A percentile compares a stretch with the other conserved stretches of the same genome.
phyloP scores from a whole-genome alignment of 37 sponge, comb jelly and placozoan genomes.

The Halisarca cf. caerulea region DNA sequence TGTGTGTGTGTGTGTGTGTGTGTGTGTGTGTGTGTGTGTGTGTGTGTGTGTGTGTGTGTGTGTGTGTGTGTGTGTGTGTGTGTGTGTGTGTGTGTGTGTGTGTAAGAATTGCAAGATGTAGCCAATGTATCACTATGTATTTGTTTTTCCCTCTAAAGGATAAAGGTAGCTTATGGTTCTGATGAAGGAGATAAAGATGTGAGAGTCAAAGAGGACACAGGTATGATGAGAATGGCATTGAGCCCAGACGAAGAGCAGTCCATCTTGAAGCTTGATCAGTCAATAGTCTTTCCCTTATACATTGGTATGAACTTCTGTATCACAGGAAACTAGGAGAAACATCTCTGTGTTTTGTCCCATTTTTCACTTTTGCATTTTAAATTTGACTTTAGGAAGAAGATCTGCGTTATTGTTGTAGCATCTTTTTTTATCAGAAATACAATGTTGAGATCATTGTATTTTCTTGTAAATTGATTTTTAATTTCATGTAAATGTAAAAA shows the following conservation, averaged over 20 bases:
- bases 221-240: conserved; percentile 42
- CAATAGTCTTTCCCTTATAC: not conserved
- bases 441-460: not conserved
- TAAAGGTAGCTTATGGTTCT: conserved; percentile 46
- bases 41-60: too few relatives aligned
- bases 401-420: too few relatives aligned
- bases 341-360: too few relatives aligned
- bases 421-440: too few relatives aligned
- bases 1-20: not conserved
- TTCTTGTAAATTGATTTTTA: not conserved
- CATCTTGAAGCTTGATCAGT: not conserved
- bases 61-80: too few relatives aligned
- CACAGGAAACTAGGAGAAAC: too few relatives aligned
- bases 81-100: too few relatives aligned
- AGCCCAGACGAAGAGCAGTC: conserved; percentile 69
- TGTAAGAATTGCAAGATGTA: too few relatives aligned
- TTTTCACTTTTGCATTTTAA: too few relatives aligned
- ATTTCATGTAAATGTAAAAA: not conserved
- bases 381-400: too few relatives aligned
- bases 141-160: conserved; percentile 34
- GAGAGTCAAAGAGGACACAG: conserved; percentile 37
- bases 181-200: conserved; percentile 29
- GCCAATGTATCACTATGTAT: too few relatives aligned
- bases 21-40: too few relatives aligned
- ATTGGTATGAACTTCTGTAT: conserved; percentile 9